Percentiles rank a stretch among this genome's conserved stretches.
These are phyloP conservation scores for Osmoderma eremita DNA, from an alignment of 2,888 invertebrate genomes.

Conservation along the genomic window DNA sequence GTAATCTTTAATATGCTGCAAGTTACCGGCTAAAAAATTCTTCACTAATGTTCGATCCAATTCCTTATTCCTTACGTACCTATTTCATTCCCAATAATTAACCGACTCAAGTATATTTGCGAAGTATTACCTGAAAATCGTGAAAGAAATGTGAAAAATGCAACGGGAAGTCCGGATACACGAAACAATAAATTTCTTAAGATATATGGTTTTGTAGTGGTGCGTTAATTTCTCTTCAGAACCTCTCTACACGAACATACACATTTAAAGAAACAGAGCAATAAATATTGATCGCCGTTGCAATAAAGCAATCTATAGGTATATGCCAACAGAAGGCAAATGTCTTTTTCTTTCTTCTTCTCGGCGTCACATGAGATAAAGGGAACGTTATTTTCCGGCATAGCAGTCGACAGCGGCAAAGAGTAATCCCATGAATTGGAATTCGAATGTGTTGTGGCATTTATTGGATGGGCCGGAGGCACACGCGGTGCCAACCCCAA, in stretches of 20 bases:
- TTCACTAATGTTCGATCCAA: too few relatives aligned
- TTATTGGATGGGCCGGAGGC: constrained; percentile 51
- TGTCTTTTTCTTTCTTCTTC: constrained; percentile 15
- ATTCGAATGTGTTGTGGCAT: constrained; percentile 51
- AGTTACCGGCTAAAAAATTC: too few relatives aligned
- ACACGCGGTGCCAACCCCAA: constrained; percentile 51
- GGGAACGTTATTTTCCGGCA: constrained; percentile 36
- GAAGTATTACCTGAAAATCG: too few relatives aligned
- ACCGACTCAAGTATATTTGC: too few relatives aligned
- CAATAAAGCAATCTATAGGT: constrained; percentile 10
- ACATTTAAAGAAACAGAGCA: neutral
- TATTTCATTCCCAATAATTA: too few relatives aligned
- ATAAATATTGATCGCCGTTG: neutral
- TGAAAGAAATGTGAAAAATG: too few relatives aligned
- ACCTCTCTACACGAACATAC: neutral
- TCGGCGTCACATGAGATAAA: constrained; percentile 30
- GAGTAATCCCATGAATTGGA: constrained; percentile 43
- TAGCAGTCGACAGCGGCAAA: constrained; percentile 30
- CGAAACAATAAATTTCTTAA: too few relatives aligned
- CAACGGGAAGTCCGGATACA: too few relatives aligned
- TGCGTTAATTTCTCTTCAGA: neutral
- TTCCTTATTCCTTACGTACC: too few relatives aligned
- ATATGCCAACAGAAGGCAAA: constrained; percentile 4
- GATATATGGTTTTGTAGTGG: neutral
- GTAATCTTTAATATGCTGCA: too few relatives aligned